Conservation (phyloP, 2,888 invertebrate species). For the Sesamia inferens region DNA sequence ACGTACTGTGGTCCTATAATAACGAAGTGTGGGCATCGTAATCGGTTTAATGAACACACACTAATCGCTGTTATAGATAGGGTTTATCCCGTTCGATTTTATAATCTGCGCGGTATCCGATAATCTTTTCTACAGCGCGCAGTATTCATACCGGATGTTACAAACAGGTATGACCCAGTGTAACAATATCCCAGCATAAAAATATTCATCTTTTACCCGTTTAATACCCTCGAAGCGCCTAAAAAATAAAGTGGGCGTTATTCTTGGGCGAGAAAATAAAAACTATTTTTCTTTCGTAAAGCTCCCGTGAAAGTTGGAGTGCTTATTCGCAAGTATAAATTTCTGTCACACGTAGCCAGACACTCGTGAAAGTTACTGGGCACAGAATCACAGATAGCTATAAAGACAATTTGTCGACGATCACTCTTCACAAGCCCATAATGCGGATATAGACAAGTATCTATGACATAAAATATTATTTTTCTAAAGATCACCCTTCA, state of each 20-base stretch:
- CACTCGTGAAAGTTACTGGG: constrained; percentile 49
- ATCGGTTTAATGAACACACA: constrained; percentile 40
- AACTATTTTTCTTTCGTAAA: constrained; percentile 68
- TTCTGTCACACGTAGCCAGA: constrained; percentile 66
- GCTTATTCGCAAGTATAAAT: constrained; percentile 73
- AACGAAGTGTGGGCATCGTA: constrained; percentile 25
- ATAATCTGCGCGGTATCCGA: constrained; percentile 66
- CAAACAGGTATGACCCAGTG: constrained; percentile 16
- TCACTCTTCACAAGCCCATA: constrained; percentile 44
- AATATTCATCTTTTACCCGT: constrained; percentile 62
- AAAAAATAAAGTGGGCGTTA: constrained; percentile 66
- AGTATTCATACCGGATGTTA: constrained; percentile 24
- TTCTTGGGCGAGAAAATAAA: constrained; percentile 59
- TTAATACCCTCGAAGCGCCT: constrained; percentile 67
- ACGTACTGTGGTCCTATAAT: constrained; percentile 16
- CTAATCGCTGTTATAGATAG: constrained; percentile 38
- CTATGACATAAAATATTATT: constrained; percentile 22
- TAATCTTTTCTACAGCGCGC: constrained; percentile 69
- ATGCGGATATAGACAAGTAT: constrained; percentile 38
- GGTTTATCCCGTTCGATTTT: constrained; percentile 53
- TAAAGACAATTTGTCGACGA: constrained; percentile 59
- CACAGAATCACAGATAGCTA: constrained; percentile 36
- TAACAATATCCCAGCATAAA: constrained; percentile 61
- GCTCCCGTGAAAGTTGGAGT: constrained; percentile 65
- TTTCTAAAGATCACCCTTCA: constrained; percentile 7